These are phyloP conservation scores for Eucera pruinosa DNA, from an alignment of 2,888 invertebrate species.

Conservation along the genomic window DNA sequence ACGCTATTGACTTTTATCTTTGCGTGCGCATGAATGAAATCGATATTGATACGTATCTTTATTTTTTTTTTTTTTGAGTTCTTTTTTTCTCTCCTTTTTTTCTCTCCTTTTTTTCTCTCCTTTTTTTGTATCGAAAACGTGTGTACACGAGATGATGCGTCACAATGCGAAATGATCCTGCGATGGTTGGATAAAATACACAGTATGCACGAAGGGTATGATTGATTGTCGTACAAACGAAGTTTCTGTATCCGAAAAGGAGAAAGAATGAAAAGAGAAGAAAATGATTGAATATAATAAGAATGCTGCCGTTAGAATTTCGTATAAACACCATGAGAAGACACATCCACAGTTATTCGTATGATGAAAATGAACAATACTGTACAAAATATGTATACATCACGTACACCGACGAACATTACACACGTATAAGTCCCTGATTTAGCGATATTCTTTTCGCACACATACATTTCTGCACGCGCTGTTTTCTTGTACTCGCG, in stretches of 20 bases:
- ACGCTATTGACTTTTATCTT: background rate
- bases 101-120: background rate
- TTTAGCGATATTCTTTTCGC: constrained; percentile 30
- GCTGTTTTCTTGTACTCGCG: constrained; percentile 20
- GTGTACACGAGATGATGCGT: too few relatives aligned
- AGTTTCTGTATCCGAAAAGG: too few relatives aligned
- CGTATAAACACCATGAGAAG: background rate
- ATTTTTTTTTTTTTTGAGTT: too few relatives aligned
- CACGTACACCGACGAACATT: too few relatives aligned
- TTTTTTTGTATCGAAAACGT: background rate
- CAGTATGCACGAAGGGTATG: too few relatives aligned
- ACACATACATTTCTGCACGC: constrained; percentile 37
- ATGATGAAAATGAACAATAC: constrained; percentile 15
- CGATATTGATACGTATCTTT: background rate
- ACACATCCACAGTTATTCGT: constrained; percentile 19
- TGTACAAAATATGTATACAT: constrained; percentile 40
- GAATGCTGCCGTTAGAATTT: constrained; percentile 41
- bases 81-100: too few relatives aligned
- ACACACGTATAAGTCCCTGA: background rate
- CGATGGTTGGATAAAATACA: too few relatives aligned
- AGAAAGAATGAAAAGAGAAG: background rate
- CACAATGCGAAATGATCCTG: too few relatives aligned
- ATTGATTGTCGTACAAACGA: too few relatives aligned
- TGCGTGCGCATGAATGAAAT: constrained; percentile 3
- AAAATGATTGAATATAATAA: constrained; percentile 13